phyloP scores from a whole-genome alignment of 2,113 vertebrate genomes.

The Elgaria multicarinata region DNA sequence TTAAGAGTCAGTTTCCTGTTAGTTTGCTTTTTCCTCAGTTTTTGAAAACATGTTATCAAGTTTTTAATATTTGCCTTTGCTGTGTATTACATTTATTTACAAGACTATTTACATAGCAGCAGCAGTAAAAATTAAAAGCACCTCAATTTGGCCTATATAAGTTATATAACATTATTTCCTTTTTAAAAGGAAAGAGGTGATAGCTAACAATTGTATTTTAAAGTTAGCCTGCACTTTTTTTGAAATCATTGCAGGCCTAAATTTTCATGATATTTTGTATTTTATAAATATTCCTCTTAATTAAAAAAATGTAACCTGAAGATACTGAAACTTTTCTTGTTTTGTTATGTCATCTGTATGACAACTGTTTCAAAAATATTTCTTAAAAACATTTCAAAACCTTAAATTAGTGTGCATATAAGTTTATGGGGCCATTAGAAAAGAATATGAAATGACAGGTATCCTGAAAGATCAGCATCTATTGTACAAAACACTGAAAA shows the following conservation, averaged over 20 bases:
- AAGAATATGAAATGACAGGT: slow-evolving; percentile 51
- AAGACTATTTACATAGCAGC: slow-evolving; percentile 61
- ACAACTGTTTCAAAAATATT: slow-evolving; percentile 62
- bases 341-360: slow-evolving; percentile 42
- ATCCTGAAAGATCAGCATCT: slow-evolving; percentile 54
- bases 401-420: slow-evolving; percentile 43
- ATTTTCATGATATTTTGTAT: slow-evolving; percentile 36
- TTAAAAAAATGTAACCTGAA: slow-evolving; percentile 19
- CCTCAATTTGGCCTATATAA: slow-evolving; percentile 10
- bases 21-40: slow-evolving; percentile 56
- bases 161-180: slow-evolving; percentile 54
- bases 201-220: too few species aligned
- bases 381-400: slow-evolving; percentile 64
- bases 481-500: slow-evolving; percentile 28
- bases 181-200: background rate
- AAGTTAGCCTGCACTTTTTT: slow-evolving; percentile 53
- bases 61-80: slow-evolving; percentile 69
- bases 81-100: slow-evolving; percentile 48
- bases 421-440: slow-evolving; percentile 47
- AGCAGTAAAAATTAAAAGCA: slow-evolving; percentile 41
- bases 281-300: slow-evolving; percentile 46
- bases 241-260: slow-evolving; percentile 30
- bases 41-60: slow-evolving; percentile 54
- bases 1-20: slow-evolving; percentile 53
- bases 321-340: slow-evolving; percentile 60